These are phyloP conservation scores for Gymnobelideus leadbeateri DNA, from an alignment of 2,113 vertebrate genomes.

Conservation along the genomic window DNA sequence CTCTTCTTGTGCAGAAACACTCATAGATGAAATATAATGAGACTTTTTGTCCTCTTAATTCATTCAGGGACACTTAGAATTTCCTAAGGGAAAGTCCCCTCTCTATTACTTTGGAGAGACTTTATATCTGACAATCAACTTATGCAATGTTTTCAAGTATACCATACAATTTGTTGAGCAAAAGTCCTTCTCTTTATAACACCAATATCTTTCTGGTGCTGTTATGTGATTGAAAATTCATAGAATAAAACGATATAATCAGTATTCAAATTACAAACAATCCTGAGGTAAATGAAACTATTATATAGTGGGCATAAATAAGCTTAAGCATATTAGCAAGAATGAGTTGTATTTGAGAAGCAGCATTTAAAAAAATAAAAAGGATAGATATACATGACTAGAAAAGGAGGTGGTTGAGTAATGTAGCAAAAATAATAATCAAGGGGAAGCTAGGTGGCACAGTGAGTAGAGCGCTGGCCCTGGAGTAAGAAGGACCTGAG, in stretches of 20 bases:
- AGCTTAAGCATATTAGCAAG: background rate
- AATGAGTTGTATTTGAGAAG: background rate
- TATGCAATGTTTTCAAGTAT: background rate
- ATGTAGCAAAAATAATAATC: no score
- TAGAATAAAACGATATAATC: background rate
- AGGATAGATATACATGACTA: background rate
- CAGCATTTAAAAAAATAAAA: background rate
- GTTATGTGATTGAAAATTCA: background rate
- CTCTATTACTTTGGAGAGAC: background rate
- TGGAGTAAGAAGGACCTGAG: no score
- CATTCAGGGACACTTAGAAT: background rate
- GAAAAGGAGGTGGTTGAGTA: background rate
- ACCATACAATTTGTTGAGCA: background rate
- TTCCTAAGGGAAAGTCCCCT: background rate
- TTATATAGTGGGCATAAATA: background rate
- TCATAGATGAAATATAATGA: background rate
- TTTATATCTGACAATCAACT: background rate
- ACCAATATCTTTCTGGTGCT: background rate
- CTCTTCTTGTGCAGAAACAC: background rate
- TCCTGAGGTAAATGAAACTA: background rate
- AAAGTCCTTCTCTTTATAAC: background rate
- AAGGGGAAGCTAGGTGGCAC: no score
- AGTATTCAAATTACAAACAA: background rate
- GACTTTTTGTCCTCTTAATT: background rate
- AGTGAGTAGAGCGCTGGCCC: no score